Base-by-base conservation (phyloP, 37 sponge, comb jelly and placozoan genomes). In the Aplysina aerophoba region DNA sequence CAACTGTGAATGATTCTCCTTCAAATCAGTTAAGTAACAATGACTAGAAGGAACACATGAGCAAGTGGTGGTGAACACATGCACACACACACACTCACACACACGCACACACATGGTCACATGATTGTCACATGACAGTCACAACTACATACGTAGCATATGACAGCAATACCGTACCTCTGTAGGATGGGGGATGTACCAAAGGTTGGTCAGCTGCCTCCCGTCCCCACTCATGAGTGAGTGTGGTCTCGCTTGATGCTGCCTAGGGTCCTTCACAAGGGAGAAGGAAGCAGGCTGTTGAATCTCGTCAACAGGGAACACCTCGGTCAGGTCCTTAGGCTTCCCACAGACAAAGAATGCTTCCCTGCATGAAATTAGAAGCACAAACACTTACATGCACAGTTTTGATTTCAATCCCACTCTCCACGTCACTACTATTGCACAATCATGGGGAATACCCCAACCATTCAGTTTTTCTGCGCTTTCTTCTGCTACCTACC, bases 101-200 rank as follows among this genome's bases (percentile, higher is more conserved):
- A 44, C 50, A 3, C 8, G 50, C 50, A 44, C 50, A 44, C 50
- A 62, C 12, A 3, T n/a, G 64, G 64, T 62, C 4, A 69, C 71
- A 30, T 11, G 71, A 69, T 35, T 12, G 33, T 69, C 71, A 69
- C 71, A 69, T 69, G 44, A 75, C 78, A 44, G 50, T n/a, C n/a
- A n/a, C 50, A 44, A 11, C 12, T 62, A 69, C 71, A 30, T 11
- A 35, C 13, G 35, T 34, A 35, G 13, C 71, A 69, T 35, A 27
- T 69, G 44, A 75, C 78, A 44, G 50, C 50, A 44, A 44, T 8
- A 44, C 50, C 50, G 22, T 8, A 94, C 94, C 94, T 94, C 91
- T 30, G 89, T 79, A 74, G 81, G 67, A 44, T 88, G 88, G 2
- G 94, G 94, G 19, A 94, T 85, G 72, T 88, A 94, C 88, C 91